Evolutionary conservation across 2,113 vertebrate species (phyloP).

Genomic region (Gymnogyps californianus): DNA sequence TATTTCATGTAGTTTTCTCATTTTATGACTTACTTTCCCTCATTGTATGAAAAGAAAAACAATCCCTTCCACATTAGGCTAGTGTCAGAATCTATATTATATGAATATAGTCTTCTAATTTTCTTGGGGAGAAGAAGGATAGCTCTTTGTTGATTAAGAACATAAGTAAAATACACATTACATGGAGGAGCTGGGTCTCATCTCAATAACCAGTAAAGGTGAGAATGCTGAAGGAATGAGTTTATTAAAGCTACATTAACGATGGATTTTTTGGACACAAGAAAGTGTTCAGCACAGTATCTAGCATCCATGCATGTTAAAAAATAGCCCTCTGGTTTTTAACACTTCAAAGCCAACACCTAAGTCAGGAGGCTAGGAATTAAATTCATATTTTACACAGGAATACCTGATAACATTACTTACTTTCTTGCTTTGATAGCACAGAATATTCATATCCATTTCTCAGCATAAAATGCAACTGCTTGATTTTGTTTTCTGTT

Average conservation of each 20-base stretch:
- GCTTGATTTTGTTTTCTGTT: neutral
- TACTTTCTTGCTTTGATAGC: neutral
- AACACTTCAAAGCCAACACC: neutral
- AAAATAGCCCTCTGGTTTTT: neutral
- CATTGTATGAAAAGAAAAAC: neutral
- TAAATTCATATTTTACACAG: neutral
- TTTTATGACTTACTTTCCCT: neutral
- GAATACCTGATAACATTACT: neutral
- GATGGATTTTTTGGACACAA: neutral
- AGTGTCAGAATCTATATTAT: neutral
- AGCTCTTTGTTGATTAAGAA: conserved; percentile 29
- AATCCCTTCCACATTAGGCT: neutral
- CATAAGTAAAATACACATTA: conserved; percentile 18
- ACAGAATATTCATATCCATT: neutral
- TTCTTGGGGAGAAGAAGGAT: neutral
- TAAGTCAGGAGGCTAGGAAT: neutral
- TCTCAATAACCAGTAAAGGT: neutral
- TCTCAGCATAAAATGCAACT: neutral
- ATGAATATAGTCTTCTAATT: conserved; percentile 18
- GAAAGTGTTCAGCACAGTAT: neutral
- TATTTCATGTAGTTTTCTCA: conserved; percentile 1
- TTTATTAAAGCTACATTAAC: neutral
- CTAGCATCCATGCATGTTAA: neutral
- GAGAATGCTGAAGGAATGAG: neutral
- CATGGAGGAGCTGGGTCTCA: conserved; percentile 5